Conservation (phyloP, 2,797 vertebrate genomes). For the Pipistrellus pipistrellus region DNA sequence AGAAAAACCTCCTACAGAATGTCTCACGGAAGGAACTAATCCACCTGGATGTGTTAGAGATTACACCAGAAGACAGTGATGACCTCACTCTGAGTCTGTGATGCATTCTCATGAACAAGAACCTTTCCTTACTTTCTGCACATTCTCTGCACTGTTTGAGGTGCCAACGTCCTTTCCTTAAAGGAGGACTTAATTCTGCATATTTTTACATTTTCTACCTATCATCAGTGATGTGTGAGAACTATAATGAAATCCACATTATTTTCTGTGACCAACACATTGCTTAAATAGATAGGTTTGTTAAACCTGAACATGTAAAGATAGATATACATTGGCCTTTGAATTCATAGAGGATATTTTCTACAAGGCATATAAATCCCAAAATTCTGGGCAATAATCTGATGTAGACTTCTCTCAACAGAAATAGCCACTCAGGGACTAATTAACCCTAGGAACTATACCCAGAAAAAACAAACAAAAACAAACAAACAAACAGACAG, state of each 20-base stretch:
- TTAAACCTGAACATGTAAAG: neutral
- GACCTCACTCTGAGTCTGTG: neutral
- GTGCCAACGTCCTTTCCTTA: neutral
- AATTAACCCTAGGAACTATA: neutral
- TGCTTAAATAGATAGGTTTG: neutral
- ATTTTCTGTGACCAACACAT: neutral
- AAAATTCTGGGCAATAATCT: conserved; percentile 42
- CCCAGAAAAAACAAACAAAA: neutral
- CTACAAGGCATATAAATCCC: neutral
- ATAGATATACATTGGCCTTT: neutral
- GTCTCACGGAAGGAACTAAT: conserved; percentile 31
- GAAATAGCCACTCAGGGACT: neutral
- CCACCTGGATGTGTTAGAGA: neutral
- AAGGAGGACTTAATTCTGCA: neutral
- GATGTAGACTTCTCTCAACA: conserved; percentile 21
- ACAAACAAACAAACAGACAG: too few relatives aligned
- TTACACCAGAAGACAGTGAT: neutral
- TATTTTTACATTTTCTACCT: neutral
- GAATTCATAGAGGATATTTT: conserved; percentile 9
- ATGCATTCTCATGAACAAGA: neutral
- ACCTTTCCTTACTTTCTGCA: neutral
- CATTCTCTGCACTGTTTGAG: neutral
- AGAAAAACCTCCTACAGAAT: conserved; percentile 40
- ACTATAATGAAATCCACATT: neutral
- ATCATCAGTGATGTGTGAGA: neutral